These are phyloP conservation scores for Hyla sarda DNA, from an alignment of 2,113 vertebrate genomes.

Conservation along the genomic window DNA sequence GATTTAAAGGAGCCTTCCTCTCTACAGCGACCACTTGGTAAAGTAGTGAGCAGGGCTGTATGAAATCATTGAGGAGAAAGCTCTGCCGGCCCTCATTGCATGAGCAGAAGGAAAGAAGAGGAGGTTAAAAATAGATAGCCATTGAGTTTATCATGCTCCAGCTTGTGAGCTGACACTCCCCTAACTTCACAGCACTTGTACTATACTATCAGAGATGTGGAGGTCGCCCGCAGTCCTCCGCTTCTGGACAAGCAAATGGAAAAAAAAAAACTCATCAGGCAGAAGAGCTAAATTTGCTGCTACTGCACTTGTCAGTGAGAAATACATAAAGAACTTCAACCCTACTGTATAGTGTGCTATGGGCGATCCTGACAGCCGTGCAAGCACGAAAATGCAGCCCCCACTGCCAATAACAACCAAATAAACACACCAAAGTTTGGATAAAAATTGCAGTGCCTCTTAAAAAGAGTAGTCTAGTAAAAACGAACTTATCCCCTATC, in stretches of 20 bases:
- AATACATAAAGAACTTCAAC: not conserved
- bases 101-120: conserved; percentile 81
- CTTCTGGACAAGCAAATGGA: conserved; percentile 63
- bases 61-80: conserved; percentile 72
- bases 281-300: conserved; percentile 58
- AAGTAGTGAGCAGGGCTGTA: conserved; percentile 59
- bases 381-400: too few relatives aligned
- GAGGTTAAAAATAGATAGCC: conserved; percentile 88
- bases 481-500: too few relatives aligned
- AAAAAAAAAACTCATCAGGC: conserved; percentile 59
- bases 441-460: too few relatives aligned
- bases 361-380: not conserved
- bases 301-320: conserved; percentile 25
- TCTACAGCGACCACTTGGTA: conserved; percentile 62
- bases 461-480: too few relatives aligned
- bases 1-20: not conserved
- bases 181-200: conserved; percentile 77
- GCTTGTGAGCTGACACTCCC: conserved; percentile 78
- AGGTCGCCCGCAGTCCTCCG: conserved; percentile 62
- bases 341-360: not conserved
- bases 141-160: conserved; percentile 83
- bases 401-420: too few relatives aligned
- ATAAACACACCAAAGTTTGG: too few relatives aligned
- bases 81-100: conserved; percentile 71
- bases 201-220: conserved; percentile 66